A percentile compares a stretch with the other conserved stretches of the same genome.
Conservation (phyloP, 2,113 vertebrate genomes). For the Octodon degus region DNA sequence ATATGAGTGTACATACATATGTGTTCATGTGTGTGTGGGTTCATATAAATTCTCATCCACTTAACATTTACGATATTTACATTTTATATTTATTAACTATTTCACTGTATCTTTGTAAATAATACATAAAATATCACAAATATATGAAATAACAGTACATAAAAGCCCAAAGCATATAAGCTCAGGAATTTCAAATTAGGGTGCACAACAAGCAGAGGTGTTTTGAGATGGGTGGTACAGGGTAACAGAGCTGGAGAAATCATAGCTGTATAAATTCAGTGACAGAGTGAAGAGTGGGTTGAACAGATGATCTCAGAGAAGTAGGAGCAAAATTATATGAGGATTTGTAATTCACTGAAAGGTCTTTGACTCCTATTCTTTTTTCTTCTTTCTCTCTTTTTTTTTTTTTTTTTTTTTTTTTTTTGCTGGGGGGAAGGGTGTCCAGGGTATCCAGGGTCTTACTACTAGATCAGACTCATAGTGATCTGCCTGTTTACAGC, state of each 20-base stretch:
- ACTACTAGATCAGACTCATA: too few species aligned
- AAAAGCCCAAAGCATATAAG: background rate
- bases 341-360: background rate
- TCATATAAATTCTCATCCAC: background rate
- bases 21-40: background rate
- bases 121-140: background rate
- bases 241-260: background rate
- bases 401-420: too few species aligned
- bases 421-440: too few species aligned
- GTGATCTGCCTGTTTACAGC: too few species aligned
- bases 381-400: too few species aligned
- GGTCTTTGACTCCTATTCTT: background rate
- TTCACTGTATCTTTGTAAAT: background rate
- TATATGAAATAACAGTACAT: background rate
- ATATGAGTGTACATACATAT: background rate
- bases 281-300: too few species aligned
- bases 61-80: background rate
- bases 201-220: background rate
- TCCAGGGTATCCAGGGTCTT: too few species aligned
- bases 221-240: accelerated
- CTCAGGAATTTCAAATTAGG: background rate
- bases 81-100: background rate
- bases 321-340: background rate
- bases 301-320: background rate
- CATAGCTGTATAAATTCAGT: accelerated